phyloP scores from a whole-genome alignment of 2,797 vertebrate genomes.

The Coregonus sp. region DNA sequence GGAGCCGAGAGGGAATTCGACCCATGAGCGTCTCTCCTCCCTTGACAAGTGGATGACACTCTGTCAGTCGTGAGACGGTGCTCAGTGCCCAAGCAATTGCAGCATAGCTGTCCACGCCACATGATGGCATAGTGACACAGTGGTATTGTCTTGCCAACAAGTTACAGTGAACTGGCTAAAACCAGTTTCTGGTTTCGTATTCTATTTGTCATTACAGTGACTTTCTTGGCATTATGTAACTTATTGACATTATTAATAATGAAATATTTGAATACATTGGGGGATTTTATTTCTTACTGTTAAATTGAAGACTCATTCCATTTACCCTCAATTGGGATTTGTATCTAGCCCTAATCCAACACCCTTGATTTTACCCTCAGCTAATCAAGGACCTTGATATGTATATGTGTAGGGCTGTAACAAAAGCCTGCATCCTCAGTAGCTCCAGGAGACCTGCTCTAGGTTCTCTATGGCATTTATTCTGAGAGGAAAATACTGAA shows the following conservation, averaged over 20 bases:
- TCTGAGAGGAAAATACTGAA: too few species aligned
- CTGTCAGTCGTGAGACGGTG: conserved; percentile 41
- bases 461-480: background rate
- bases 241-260: background rate
- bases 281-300: background rate
- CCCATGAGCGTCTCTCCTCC: conserved; percentile 53
- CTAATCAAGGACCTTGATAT: background rate
- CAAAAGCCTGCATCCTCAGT: background rate
- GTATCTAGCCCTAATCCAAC: background rate
- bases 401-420: background rate
- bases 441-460: background rate
- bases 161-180: background rate
- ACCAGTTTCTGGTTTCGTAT: too few species aligned
- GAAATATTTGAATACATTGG: background rate
- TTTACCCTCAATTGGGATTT: background rate
- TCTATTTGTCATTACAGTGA: background rate
- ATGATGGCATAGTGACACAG: conserved; percentile 58
- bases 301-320: background rate
- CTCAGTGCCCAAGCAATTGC: background rate
- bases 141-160: conserved; percentile 8
- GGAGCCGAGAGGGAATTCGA: conserved; percentile 58
- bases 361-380: background rate
- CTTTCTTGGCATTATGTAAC: background rate
- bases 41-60: conserved; percentile 65
- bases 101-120: conserved; percentile 34